Conservation (phyloP, 30 jellyfish, hydroid and myxozoan genomes). For the Clytia hemisphaerica region DNA sequence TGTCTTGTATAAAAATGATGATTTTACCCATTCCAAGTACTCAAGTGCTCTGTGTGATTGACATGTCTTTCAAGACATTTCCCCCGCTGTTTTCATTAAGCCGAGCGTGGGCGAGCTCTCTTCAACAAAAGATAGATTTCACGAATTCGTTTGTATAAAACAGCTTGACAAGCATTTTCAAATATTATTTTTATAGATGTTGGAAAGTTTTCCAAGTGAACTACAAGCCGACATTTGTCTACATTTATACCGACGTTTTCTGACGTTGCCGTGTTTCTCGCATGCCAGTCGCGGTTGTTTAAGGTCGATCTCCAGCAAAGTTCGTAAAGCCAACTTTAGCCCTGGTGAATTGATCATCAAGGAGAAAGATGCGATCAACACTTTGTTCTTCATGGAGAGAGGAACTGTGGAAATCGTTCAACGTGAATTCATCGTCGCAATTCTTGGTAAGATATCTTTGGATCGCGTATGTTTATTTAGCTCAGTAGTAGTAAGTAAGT, state of each 20-base stretch:
- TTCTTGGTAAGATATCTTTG: slow-evolving; percentile 50
- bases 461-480: background rate
- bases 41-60: too few relatives aligned
- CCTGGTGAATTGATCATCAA: slow-evolving; percentile 85
- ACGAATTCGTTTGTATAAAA: too few relatives aligned
- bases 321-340: slow-evolving; percentile 62
- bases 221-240: slow-evolving; percentile 79
- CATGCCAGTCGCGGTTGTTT: slow-evolving; percentile 78
- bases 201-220: slow-evolving; percentile 81
- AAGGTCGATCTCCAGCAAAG: slow-evolving; percentile 69
- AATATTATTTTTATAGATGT: slow-evolving; percentile 45
- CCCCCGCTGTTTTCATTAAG: too few relatives aligned
- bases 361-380: slow-evolving; percentile 80
- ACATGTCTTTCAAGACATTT: too few relatives aligned
- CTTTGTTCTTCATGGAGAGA: slow-evolving; percentile 67
- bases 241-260: slow-evolving; percentile 58
- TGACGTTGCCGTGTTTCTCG: slow-evolving; percentile 53
- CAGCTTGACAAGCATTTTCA: too few relatives aligned
- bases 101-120: too few relatives aligned
- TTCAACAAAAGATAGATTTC: too few relatives aligned
- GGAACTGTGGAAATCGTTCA: slow-evolving; percentile 91
- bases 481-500: too few relatives aligned
- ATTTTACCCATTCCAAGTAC: too few relatives aligned
- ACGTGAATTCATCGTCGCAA: slow-evolving; percentile 84
- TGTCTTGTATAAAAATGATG: too few relatives aligned